These are phyloP conservation scores for Notodonta ziczac DNA, from an alignment of 2,888 invertebrate species.

Conservation along the genomic window DNA sequence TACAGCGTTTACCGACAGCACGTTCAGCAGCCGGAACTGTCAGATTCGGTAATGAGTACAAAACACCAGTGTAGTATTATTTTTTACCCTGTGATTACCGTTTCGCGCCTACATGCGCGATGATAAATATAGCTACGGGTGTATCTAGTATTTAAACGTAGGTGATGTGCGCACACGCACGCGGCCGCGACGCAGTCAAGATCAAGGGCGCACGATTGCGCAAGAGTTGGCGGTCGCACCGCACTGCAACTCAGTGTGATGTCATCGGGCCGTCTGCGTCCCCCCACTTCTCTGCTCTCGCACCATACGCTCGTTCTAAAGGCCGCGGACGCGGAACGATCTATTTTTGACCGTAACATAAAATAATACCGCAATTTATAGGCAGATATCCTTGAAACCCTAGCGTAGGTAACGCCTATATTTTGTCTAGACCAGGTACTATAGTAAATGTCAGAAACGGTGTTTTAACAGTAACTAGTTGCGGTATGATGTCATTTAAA, in stretches of 20 bases:
- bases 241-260: slow-evolving; percentile 78
- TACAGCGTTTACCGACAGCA: slow-evolving; percentile 48
- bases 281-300: slow-evolving; percentile 52
- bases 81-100: slow-evolving; percentile 65
- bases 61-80: slow-evolving; percentile 57
- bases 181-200: slow-evolving; percentile 83
- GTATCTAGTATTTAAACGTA: slow-evolving; percentile 63
- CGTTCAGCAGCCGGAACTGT: slow-evolving; percentile 61
- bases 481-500: background rate
- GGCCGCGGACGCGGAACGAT: slow-evolving; percentile 74
- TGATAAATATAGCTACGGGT: slow-evolving; percentile 76
- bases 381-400: too few species aligned
- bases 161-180: slow-evolving; percentile 74
- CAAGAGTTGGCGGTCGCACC: slow-evolving; percentile 81
- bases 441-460: too few species aligned
- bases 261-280: slow-evolving; percentile 74
- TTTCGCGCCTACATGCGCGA: slow-evolving; percentile 74
- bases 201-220: slow-evolving; percentile 84
- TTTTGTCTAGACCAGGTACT: too few species aligned
- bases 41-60: slow-evolving; percentile 62
- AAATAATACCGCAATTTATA: background rate
- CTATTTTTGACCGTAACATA: slow-evolving; percentile 61
- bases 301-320: slow-evolving; percentile 58
- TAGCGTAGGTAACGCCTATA: background rate
- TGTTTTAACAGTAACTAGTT: background rate